These are phyloP conservation scores for Metacarcinus magister DNA, from an alignment of 2,888 invertebrate genomes.

Conservation along the genomic window DNA sequence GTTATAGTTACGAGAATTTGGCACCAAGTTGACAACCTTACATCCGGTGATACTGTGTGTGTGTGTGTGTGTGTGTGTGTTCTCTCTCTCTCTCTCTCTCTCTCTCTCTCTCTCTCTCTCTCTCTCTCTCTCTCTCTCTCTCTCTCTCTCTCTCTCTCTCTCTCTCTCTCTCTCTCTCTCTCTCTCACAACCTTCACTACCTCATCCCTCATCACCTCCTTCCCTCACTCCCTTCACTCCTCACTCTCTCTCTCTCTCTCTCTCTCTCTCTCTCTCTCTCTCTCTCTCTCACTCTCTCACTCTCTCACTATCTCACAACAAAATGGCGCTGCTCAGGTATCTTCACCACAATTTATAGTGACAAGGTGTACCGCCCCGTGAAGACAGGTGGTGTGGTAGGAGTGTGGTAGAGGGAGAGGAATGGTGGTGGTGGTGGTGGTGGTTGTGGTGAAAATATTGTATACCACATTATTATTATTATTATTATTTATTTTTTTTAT, in stretches of 20 bases:
- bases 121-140: too few species aligned
- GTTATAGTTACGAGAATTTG: background rate
- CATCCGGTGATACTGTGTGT: conserved; percentile 15
- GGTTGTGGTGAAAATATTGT: too few species aligned
- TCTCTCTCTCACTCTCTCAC: background rate
- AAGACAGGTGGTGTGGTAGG: background rate
- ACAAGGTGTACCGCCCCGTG: background rate
- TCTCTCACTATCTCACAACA: background rate
- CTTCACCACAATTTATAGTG: background rate
- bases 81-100: too few species aligned
- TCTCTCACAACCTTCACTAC: too few species aligned
- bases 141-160: too few species aligned
- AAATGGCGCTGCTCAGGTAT: background rate
- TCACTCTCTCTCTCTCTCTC: background rate
- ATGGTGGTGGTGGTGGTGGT: background rate
- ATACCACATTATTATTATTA: too few species aligned
- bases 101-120: too few species aligned
- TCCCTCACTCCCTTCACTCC: background rate
- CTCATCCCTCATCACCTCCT: background rate
- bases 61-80: conserved; percentile 26
- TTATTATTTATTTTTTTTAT: too few species aligned
- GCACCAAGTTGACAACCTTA: background rate
- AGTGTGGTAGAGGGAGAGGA: background rate
- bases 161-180: too few species aligned
- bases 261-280: background rate